Evolutionary conservation across 2,113 vertebrate species (phyloP), one percentile per base, ranked within the genome.

Genomic region (Felis catus): DNA sequence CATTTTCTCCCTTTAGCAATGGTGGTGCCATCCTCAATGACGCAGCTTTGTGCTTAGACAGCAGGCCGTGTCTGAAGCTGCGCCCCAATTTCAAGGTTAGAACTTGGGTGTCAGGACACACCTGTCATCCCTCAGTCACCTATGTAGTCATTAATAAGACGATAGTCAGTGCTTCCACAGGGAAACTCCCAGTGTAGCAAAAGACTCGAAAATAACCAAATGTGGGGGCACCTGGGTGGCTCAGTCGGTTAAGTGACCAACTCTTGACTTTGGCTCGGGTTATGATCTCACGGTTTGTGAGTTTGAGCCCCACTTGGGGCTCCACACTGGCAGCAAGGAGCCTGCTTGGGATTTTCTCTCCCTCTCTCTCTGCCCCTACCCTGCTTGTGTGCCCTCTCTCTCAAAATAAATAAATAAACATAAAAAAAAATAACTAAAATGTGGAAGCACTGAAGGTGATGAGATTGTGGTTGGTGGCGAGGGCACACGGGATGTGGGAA

Each of bases 11-110:
- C 81, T 25, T 33, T 4, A 39, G 33, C 83, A 8, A 0, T 1
- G 55, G 0, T 11, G 92, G 7, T 0, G 1, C 19, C 78, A 39
- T 51, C 16, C 39, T 73, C 63, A 3, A 1, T 18, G 93, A 88
- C 19, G 10, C 23, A 9, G 3, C n/a, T 33, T 11, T 39, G 73
- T 51, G 90, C 91, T 94, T 16, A 65, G 80, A 86, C 87, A 66
- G 71, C 12, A 5, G 80, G 55, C 39, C 70, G 65, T 27, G 89
- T 25, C 88, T 39, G 15, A 2, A 10, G 58, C 15, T 23, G 29
- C 79, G n/a, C 90, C 90, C 87, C 80, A 80, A 95, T 94, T 27
- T 90, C 74, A 19, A 0, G 70, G 92, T 94, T 66, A 94, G 80
- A 79, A 48, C 14, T 3, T 16, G 61, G 73, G 14, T 48, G 39